Conservation (phyloP, 2,797 vertebrate genomes). For the Karalla daura region DNA sequence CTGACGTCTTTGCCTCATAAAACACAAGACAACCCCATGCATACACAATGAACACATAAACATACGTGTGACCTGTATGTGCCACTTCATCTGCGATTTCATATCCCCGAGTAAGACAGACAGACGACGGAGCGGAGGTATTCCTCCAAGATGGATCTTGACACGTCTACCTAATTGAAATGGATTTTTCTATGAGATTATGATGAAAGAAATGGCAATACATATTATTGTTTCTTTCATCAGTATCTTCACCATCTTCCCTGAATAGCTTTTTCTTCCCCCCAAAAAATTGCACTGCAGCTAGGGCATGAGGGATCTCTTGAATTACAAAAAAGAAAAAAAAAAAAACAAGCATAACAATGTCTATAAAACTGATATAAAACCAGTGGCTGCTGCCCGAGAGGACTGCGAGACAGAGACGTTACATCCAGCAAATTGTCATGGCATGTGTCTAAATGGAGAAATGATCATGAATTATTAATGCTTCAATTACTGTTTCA, state of each 20-base stretch:
- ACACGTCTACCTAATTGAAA: conserved; percentile 35
- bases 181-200: conserved; percentile 18
- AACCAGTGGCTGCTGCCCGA: conserved; percentile 9
- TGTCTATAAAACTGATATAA: conserved; percentile 20
- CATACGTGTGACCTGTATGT: background rate
- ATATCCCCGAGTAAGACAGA: conserved; percentile 21
- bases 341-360: conserved; percentile 18
- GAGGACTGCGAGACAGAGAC: conserved; percentile 27
- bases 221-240: conserved; percentile 38
- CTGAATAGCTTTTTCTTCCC: conserved; percentile 12
- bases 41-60: background rate
- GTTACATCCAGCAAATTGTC: conserved; percentile 33
- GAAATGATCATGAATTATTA: conserved; percentile 54
- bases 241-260: conserved; percentile 22
- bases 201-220: conserved; percentile 61
- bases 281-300: conserved; percentile 6
- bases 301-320: conserved; percentile 27
- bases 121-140: conserved; percentile 9
- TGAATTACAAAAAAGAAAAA: conserved; percentile 41
- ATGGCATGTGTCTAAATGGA: conserved; percentile 27
- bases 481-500: conserved; percentile 44
- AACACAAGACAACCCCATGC: conserved; percentile 2
- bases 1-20: background rate
- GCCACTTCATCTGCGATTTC: conserved; percentile 26
- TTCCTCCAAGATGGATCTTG: conserved; percentile 26